Base-by-base conservation (phyloP, 2,113 vertebrate genomes). In the Hyperopisus bebe region DNA sequence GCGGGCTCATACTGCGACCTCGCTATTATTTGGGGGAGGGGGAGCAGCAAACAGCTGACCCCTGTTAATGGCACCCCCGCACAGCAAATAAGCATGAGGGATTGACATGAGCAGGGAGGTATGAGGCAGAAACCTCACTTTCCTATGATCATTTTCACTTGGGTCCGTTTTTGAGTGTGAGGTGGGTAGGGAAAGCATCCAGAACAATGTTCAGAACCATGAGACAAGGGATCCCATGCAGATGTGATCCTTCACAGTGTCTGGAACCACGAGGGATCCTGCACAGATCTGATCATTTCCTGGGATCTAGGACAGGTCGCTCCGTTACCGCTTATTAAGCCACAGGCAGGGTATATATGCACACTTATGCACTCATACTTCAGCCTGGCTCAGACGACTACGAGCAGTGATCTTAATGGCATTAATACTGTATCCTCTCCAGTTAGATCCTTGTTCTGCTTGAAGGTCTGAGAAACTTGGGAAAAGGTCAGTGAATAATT, bases 401-500 rank as follows among this genome's bases (percentile, higher is more conserved):
- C 6, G 9, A 83, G 31, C 17, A 51, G 17, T n/a, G 74, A 82
- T 83, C 19, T 55, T 70, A 83, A 27, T 55, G 8, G 10, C 9
- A 31, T 82, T 74, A 55, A 50, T 35, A 51, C n/a, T 48, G 9
- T 48, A 50, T 50, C 47, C 74, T 83, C 17, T 77, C 46, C 48
- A n/a, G 47, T 39, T 19, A 10, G 47, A 74, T 8, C 62, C 88
- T 42, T 48, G 66, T 50, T 51, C 74, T 53, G 70, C 74, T 44
- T 11, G 19, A 24, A 46, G 47, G 35, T 53, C 74, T 80, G 31
- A 31, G 50, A 9, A 89, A 82, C 13, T 6, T 21, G 31, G 50
- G 47, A 55, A 89, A 89, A 89, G 88, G 88, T 89, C 88, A 89
- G 46, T 10, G 48, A 77, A 50, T 89, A 82, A 89, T 83, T 89